Evolutionary conservation across 2,797 vertebrate genomes (phyloP).

Genomic region (Setipinna tenuifilis): DNA sequence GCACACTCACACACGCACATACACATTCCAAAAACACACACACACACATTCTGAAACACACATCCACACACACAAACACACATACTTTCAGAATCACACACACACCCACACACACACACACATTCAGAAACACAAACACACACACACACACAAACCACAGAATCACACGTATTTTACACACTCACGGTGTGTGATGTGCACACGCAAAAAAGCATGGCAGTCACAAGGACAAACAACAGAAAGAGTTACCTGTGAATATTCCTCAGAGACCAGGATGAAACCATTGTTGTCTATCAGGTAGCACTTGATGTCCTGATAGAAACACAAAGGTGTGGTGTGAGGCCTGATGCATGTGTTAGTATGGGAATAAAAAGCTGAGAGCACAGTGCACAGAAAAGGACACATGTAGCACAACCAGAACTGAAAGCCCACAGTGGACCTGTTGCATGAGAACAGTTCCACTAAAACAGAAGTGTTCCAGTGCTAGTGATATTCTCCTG

Average conservation of each 20-base stretch:
- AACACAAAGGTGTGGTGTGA: neutral
- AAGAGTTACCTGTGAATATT: slow-evolving; percentile 83
- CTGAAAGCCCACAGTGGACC: neutral
- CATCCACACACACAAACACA: slow-evolving; percentile 6
- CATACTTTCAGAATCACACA: too few relatives aligned
- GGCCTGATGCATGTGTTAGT: neutral
- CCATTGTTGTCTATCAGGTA: slow-evolving; percentile 99
- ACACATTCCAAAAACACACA: neutral
- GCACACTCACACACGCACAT: neutral
- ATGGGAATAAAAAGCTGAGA: neutral
- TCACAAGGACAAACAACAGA: neutral
- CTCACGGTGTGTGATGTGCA: slow-evolving; percentile 50
- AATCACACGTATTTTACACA: too few relatives aligned
- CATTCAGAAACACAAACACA: neutral
- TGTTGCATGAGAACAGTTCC: neutral
- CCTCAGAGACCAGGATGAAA: slow-evolving; percentile 96
- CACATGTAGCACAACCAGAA: neutral
- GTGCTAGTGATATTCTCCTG: neutral
- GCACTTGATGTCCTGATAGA: slow-evolving; percentile 88
- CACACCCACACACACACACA: slow-evolving; percentile 37
- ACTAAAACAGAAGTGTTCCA: neutral
- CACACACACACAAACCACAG: slow-evolving; percentile 19
- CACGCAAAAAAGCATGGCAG: slow-evolving; percentile 26
- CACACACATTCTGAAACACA: neutral
- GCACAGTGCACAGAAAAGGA: neutral